Base-by-base conservation (phyloP, 2,113 vertebrate species). In the Anhinga rufa region DNA sequence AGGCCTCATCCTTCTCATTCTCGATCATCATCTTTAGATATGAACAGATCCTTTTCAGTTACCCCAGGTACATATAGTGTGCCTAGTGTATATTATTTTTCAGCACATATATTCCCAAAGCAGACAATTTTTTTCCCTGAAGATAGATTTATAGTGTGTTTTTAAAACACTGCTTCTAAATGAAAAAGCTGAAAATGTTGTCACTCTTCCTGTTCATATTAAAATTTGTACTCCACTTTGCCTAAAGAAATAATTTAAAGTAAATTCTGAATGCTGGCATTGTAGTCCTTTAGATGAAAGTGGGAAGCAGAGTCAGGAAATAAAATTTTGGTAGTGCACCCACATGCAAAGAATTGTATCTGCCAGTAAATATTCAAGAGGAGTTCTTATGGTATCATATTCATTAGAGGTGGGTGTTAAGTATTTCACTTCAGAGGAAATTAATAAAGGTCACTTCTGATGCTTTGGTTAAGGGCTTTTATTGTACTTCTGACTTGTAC, bases 11-110 rank as follows among this genome's bases (percentile, higher is more conserved):
- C 99, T 40, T 99, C 99, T 40, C 99, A 99, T 96, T 99, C 99
- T n/a, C 98, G 99, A 62, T 99, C 99, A 3, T 99, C 99, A 5
- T 99, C 99, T 66, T 98, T 99, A 97, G 99, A 99, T 97, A 98
- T 99, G 99, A 99, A 99, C 94, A 98, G 99, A 96, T 99, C 98
- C 95, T 99, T 99, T 88, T 94, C 99, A 19, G 97, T 98, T 29
- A 95, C 98, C 10, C 97, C 99, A 98, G 99, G 99, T 99, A 97
- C 42, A 90, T 76, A 86, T 15, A 21, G 49, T 42, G 19, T 77
- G 32, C 21, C 42, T 42, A n/a, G 14, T 49, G 17, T 71, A 1
- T 68, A 14, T 86, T 71, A 12, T 36, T 77, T 91, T 87, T 82
- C 29, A 72, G 20, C 28, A 60, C 6, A 5, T 70, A 12, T 17